Evolutionary conservation across 2,888 invertebrate genomes (phyloP).

Genomic region (Drosophila putrida): DNA sequence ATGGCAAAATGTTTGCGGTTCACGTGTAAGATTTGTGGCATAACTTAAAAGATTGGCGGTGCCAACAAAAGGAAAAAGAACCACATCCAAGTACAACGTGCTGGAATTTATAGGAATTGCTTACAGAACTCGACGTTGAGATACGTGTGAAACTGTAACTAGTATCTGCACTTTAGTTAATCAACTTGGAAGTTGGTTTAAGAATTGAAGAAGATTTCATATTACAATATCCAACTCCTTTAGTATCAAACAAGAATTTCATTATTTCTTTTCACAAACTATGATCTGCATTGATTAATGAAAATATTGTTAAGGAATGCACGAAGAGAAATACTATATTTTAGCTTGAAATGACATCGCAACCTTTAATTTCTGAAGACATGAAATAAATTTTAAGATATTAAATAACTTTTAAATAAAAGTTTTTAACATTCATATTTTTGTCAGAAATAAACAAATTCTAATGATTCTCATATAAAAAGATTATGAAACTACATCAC

Average conservation of each 20-base stretch:
- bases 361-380: too few relatives aligned
- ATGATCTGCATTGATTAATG: too few relatives aligned
- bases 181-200: neutral
- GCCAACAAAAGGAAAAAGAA: conserved; percentile 7
- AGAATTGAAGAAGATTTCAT: neutral
- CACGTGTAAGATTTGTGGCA: conserved; percentile 71
- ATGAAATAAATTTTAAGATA: too few relatives aligned
- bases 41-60: conserved; percentile 42
- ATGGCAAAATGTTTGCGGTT: conserved; percentile 55
- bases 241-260: neutral
- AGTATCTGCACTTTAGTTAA: conserved; percentile 17
- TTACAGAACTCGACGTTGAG: neutral
- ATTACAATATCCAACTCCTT: neutral
- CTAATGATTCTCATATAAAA: neutral
- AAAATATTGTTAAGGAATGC: too few relatives aligned
- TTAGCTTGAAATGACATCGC: too few relatives aligned
- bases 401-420: neutral
- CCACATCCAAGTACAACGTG: conserved; percentile 36
- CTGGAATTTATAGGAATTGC: conserved; percentile 42
- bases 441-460: neutral
- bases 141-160: conserved; percentile 4
- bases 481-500: neutral
- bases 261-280: too few relatives aligned
- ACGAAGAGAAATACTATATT: too few relatives aligned
- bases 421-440: neutral